A percentile compares a stretch with the other conserved stretches of the same genome.
phyloP scores from a whole-genome alignment of 1,140 invertebrate species.

The Oncopeltus fasciatus region DNA sequence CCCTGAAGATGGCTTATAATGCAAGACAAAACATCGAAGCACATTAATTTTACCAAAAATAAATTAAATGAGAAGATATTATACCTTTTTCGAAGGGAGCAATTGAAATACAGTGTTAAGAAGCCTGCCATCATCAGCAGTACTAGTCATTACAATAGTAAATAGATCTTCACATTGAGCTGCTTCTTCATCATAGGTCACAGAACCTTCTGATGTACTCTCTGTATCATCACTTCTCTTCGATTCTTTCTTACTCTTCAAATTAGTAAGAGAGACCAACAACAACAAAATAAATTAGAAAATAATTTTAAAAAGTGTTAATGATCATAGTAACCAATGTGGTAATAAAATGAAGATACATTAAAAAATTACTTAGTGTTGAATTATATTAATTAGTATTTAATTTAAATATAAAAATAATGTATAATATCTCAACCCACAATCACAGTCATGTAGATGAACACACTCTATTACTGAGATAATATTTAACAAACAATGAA shows the following conservation, averaged over 20 bases:
- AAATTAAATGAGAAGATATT: neutral
- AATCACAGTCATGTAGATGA: no score
- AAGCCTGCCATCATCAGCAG: slow-evolving; percentile 57
- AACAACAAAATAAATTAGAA: no score
- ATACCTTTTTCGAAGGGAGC: slow-evolving; percentile 67
- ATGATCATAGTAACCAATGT: neutral
- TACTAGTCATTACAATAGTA: slow-evolving; percentile 62
- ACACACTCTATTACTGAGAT: no score
- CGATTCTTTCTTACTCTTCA: slow-evolving; percentile 31
- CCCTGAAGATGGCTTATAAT: no score
- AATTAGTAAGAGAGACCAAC: no score
- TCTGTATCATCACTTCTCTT: slow-evolving; percentile 32
- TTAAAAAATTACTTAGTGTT: neutral
- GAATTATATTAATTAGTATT: neutral
- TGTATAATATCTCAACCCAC: no score
- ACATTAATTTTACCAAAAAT: no score
- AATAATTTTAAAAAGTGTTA: no score
- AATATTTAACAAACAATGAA: no score
- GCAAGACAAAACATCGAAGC: no score
- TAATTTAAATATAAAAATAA: neutral
- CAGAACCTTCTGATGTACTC: slow-evolving; percentile 53
- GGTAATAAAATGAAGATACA: neutral
- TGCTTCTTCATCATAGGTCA: slow-evolving; percentile 57
- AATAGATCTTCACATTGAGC: slow-evolving; percentile 66
- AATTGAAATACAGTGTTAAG: slow-evolving; percentile 76